Evolutionary conservation across 2,113 vertebrate genomes (phyloP).

Genomic region (Erythrocercus mccallii): DNA sequence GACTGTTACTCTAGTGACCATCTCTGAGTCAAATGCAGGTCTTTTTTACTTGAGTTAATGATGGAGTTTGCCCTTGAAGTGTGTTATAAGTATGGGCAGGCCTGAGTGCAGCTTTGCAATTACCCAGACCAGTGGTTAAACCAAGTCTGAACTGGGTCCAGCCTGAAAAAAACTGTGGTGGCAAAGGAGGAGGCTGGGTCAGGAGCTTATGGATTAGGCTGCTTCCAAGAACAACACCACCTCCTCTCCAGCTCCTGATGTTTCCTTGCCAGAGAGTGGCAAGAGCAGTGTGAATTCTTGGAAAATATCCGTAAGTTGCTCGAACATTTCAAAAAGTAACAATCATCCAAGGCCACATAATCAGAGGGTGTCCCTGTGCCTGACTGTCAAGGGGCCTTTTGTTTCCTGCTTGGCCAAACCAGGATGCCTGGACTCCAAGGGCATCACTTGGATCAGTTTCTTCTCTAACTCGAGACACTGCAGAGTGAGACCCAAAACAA

Average conservation of each 20-base stretch:
- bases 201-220: background rate
- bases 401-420: background rate
- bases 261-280: background rate
- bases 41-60: background rate
- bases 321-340: background rate
- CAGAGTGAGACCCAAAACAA: background rate
- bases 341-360: conserved; percentile 37
- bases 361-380: background rate
- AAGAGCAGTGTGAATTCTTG: background rate
- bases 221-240: conserved; percentile 9
- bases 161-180: conserved; percentile 7
- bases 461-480: background rate
- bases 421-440: background rate
- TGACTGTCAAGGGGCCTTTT: conserved; percentile 1
- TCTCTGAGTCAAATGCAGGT: background rate
- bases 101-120: background rate
- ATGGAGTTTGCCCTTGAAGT: background rate
- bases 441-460: background rate
- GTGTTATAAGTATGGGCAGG: background rate
- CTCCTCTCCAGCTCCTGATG: background rate
- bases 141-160: background rate
- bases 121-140: background rate
- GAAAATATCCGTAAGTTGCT: background rate
- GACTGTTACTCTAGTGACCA: background rate
- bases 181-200: background rate